Evolutionary conservation across 2,888 invertebrate genomes (phyloP), one percentile per base, ranked within the genome.

Genomic region (Ramazzottius varieornatus): DNA sequence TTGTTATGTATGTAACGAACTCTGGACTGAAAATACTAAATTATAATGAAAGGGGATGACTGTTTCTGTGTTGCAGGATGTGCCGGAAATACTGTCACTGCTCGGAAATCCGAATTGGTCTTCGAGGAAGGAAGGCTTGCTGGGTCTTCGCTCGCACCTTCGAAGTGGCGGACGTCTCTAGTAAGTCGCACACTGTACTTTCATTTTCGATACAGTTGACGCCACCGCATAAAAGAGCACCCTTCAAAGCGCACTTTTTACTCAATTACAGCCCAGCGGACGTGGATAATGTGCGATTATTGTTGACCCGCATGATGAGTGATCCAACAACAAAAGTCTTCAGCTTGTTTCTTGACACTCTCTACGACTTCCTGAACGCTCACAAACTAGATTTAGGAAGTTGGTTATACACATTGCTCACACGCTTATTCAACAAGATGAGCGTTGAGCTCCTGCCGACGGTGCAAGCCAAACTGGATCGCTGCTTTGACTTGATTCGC

Each of bases 21-120:
- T n/a, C n/a, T n/a, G n/a, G n/a, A n/a, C n/a, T n/a, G n/a, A n/a
- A n/a, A n/a, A n/a, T n/a, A n/a, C n/a, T n/a, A n/a, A n/a, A n/a
- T n/a, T n/a, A n/a, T n/a, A n/a, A n/a, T n/a, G n/a, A n/a, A n/a
- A n/a, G n/a, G n/a, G n/a, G n/a, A n/a, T n/a, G n/a, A n/a, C n/a
- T n/a, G n/a, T 34, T 66, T 34, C 46, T 65, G 68, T 71, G 71
- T 75, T 76, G 32, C 76, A 90, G 81, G 86, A 87, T 73, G 85
- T 88, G 70, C 82, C 82, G 69, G 86, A 87, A 71, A 90, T 93
- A 72, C 85, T 93, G 68, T 83, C 84, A 46, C 83, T 86, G 70
- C 87, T 92, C 75, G 86, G 86, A 65, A 87, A 86, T 73, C 86
- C 87, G 33, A 87, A 88, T 73, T 92, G 93, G 91, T 85, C 87